These are phyloP conservation scores for Artibeus jamaicensis DNA, from an alignment of 2,797 vertebrate genomes.

Conservation along the genomic window DNA sequence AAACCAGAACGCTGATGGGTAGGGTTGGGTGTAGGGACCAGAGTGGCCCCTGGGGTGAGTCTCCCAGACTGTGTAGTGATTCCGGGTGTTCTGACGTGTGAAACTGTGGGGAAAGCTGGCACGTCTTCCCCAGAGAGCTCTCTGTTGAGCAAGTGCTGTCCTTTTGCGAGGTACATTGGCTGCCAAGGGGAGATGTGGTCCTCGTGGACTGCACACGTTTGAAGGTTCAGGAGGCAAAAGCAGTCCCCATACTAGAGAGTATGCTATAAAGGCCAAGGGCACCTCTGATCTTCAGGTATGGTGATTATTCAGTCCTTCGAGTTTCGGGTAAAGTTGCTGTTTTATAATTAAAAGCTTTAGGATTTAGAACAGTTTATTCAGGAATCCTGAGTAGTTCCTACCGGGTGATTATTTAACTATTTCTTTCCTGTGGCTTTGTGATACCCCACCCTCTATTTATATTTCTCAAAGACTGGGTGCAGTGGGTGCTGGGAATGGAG, in stretches of 20 bases:
- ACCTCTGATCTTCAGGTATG: background rate
- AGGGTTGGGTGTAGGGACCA: background rate
- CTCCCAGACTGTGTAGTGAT: background rate
- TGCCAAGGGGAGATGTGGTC: background rate
- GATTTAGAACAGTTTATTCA: background rate
- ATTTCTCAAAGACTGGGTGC: background rate
- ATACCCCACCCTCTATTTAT: background rate
- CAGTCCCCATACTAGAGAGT: fast-evolving
- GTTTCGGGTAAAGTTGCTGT: background rate
- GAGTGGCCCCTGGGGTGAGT: background rate
- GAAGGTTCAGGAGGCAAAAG: background rate
- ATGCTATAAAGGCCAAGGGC: background rate
- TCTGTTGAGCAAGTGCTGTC: background rate
- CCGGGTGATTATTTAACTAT: background rate
- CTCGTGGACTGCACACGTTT: fast-evolving
- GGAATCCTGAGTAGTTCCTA: background rate
- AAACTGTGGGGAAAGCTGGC: background rate
- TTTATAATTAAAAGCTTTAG: background rate
- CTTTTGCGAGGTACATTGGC: background rate
- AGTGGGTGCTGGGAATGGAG: background rate
- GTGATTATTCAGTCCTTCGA: background rate
- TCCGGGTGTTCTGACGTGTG: background rate
- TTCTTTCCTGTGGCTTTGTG: background rate
- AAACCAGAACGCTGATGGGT: background rate
- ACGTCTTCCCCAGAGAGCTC: background rate